These are phyloP conservation scores for Epinotia ramella DNA, from an alignment of 2,888 invertebrate genomes.

Conservation along the genomic window DNA sequence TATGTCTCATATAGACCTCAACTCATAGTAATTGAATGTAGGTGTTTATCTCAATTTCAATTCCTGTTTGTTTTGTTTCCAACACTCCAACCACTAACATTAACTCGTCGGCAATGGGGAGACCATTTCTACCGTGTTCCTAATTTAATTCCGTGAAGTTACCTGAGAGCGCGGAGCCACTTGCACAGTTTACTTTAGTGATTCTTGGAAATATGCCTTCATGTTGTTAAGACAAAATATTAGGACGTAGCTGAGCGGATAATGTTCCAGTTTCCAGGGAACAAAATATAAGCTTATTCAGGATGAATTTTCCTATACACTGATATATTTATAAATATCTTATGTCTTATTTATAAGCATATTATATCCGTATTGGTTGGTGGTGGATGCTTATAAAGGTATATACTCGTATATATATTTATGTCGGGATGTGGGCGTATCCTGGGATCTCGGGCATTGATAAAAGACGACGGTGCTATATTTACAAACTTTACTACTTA, in stretches of 20 bases:
- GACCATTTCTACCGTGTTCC: slow-evolving; percentile 12
- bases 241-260: background rate
- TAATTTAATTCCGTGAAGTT: slow-evolving; percentile 28
- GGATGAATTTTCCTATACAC: too few relatives aligned
- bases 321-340: too few relatives aligned
- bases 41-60: slow-evolving; percentile 44
- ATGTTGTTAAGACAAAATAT: slow-evolving; percentile 10
- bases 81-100: background rate
- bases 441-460: too few relatives aligned
- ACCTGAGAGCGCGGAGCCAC: slow-evolving; percentile 4
- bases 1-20: background rate
- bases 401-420: too few relatives aligned
- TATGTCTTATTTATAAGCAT: too few relatives aligned
- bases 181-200: slow-evolving; percentile 9
- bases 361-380: too few relatives aligned
- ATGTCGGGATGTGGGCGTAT: too few relatives aligned
- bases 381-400: too few relatives aligned
- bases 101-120: slow-evolving; percentile 31
- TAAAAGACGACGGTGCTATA: too few relatives aligned
- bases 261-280: background rate
- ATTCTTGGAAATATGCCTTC: slow-evolving; percentile 8
- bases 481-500: too few relatives aligned
- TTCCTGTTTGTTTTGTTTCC: slow-evolving; percentile 45
- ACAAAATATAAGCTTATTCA: too few relatives aligned
- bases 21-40: slow-evolving; percentile 45